Evolutionary conservation across 2,888 invertebrate species (phyloP).

Genomic region (Eupeodes latifasciatus): DNA sequence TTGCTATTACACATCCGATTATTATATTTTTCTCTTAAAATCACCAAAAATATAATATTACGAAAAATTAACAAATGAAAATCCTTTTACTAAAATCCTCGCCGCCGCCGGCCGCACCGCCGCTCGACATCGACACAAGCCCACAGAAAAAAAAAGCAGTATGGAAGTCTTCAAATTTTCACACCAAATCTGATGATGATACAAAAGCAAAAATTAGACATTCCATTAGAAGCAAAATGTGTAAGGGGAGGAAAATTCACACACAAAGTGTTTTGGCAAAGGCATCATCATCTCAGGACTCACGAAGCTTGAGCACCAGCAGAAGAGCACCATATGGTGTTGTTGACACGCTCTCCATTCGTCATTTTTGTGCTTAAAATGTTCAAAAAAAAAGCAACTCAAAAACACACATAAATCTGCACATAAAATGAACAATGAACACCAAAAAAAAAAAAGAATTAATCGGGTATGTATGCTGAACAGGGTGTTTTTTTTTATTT

Average conservation of each 20-base stretch:
- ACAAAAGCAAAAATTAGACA: slow-evolving; percentile 71
- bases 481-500: slow-evolving; percentile 1
- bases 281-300: slow-evolving; percentile 29
- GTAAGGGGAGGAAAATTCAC: slow-evolving; percentile 22
- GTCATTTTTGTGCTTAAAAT: slow-evolving; percentile 68
- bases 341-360: slow-evolving; percentile 75
- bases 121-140: not conserved
- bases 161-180: slow-evolving; percentile 62
- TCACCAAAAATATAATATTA: not conserved
- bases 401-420: not conserved
- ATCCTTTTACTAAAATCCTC: slow-evolving; percentile 33
- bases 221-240: slow-evolving; percentile 58
- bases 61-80: slow-evolving; percentile 8
- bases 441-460: slow-evolving; percentile 12
- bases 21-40: slow-evolving; percentile 8
- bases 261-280: slow-evolving; percentile 47
- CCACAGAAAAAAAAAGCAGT: slow-evolving; percentile 2
- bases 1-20: not conserved
- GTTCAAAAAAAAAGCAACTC: slow-evolving; percentile 19
- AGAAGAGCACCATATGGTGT: slow-evolving; percentile 70
- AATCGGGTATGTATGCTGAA: slow-evolving; percentile 39
- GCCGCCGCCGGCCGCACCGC: not conserved
- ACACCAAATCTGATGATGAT: slow-evolving; percentile 43
- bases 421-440: not conserved
- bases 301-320: slow-evolving; percentile 53